Evolutionary conservation across 1,140 invertebrate species (phyloP).

Genomic region (Babylonia areolata): DNA sequence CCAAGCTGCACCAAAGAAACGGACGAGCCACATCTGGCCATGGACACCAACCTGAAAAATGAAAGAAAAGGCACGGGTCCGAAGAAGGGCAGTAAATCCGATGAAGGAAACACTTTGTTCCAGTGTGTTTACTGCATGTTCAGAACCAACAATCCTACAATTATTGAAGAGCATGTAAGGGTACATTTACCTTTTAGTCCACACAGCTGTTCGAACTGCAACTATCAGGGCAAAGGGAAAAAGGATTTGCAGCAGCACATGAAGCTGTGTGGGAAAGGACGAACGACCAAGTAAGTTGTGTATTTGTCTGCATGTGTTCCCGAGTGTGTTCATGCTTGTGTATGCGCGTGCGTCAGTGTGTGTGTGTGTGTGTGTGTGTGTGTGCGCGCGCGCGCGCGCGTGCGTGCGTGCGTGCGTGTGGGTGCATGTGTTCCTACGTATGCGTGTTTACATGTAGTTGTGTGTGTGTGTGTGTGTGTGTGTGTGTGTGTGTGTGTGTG

Average conservation of each 20-base stretch:
- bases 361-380: too few relatives aligned
- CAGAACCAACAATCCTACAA: slow-evolving; percentile 74
- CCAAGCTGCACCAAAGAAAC: neutral
- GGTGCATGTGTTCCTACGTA: too few relatives aligned
- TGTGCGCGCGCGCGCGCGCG: too few relatives aligned
- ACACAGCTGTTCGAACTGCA: slow-evolving; percentile 73
- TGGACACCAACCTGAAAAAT: neutral
- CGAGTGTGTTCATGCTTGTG: too few relatives aligned
- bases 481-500: too few relatives aligned
- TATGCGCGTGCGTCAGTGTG: too few relatives aligned
- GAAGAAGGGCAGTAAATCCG: neutral
- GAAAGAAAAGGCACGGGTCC: neutral
- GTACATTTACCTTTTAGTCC: slow-evolving; percentile 76
- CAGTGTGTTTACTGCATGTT: slow-evolving; percentile 74
- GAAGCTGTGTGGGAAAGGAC: slow-evolving; percentile 73
- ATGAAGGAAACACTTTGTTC: slow-evolving; percentile 1
- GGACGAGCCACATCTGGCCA: neutral
- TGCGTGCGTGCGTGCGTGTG: too few relatives aligned
- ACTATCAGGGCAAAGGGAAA: slow-evolving; percentile 76
- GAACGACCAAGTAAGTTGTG: slow-evolving; percentile 68
- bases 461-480: too few relatives aligned
- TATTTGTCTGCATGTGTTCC: too few relatives aligned
- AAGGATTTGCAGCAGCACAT: slow-evolving; percentile 77
- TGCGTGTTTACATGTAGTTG: too few relatives aligned
- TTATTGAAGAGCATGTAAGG: slow-evolving; percentile 77